These are phyloP conservation scores for Alsophila aescularia DNA, from an alignment of 2,888 invertebrate species.

Conservation along the genomic window DNA sequence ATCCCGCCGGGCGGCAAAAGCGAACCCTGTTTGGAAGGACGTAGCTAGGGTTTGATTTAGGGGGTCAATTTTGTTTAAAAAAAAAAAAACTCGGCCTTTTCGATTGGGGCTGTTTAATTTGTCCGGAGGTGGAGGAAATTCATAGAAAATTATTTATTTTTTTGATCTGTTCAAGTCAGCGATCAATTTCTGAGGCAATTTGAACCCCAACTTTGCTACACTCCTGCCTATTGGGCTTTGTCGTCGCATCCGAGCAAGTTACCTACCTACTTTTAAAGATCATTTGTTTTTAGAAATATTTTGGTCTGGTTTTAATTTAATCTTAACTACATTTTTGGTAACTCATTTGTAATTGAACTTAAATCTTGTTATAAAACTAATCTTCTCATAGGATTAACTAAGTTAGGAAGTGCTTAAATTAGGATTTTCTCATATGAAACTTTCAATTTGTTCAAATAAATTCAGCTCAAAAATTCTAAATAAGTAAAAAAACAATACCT, in stretches of 20 bases:
- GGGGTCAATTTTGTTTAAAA: too few species aligned
- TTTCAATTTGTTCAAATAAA: too few species aligned
- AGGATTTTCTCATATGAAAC: background rate
- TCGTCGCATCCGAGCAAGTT: constrained; percentile 6
- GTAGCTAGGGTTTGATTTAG: too few species aligned
- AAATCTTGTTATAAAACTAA: background rate
- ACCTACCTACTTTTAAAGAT: background rate
- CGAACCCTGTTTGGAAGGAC: constrained; percentile 30
- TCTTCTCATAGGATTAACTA: background rate
- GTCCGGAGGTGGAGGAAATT: too few species aligned
- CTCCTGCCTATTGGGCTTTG: constrained; percentile 21
- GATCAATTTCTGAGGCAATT: too few species aligned
- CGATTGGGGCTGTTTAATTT: too few species aligned
- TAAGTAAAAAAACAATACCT: too few species aligned
- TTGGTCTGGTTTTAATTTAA: background rate
- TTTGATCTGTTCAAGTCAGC: too few species aligned
- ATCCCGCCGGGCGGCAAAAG: constrained; percentile 54
- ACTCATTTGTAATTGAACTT: background rate
- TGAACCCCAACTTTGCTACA: too few species aligned
- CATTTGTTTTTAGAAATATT: constrained; percentile 8
- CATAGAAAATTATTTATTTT: too few species aligned
- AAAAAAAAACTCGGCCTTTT: too few species aligned
- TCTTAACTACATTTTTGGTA: background rate
- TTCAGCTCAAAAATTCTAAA: too few species aligned
- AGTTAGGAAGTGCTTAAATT: background rate